Percentiles rank a stretch among this genome's conserved stretches.
Evolutionary conservation across 2,888 invertebrate species (phyloP).

Genomic region (Marasmarcha lunaedactyla): DNA sequence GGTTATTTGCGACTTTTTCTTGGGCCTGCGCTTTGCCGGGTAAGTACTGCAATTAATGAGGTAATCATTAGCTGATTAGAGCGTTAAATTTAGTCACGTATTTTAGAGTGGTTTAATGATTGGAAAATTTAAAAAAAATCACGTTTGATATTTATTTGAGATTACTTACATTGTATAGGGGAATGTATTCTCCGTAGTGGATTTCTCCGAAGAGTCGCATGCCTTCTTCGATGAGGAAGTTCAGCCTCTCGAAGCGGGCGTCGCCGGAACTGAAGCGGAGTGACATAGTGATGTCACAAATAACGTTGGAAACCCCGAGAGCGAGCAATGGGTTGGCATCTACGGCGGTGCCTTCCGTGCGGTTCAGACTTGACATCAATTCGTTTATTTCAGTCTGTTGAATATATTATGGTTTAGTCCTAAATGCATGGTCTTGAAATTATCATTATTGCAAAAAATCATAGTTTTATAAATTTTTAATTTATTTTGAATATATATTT

Average conservation of each 20-base stretch:
- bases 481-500: too few relatives aligned
- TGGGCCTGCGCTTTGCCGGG: constrained; percentile 74
- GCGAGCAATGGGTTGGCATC: constrained; percentile 83
- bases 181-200: constrained; percentile 86
- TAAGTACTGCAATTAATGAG: constrained; percentile 54
- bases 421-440: too few relatives aligned
- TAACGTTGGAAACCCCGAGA: constrained; percentile 89
- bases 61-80: constrained; percentile 1
- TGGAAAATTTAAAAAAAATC: too few relatives aligned
- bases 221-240: constrained; percentile 90
- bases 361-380: constrained; percentile 75
- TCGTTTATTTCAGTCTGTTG: constrained; percentile 80
- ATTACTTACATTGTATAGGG: constrained; percentile 73
- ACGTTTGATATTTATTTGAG: background rate
- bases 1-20: constrained; percentile 75
- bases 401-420: constrained; percentile 16
- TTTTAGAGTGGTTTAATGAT: too few relatives aligned
- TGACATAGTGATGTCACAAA: constrained; percentile 91
- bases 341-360: constrained; percentile 75
- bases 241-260: constrained; percentile 81
- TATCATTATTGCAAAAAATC: too few relatives aligned
- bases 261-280: constrained; percentile 86
- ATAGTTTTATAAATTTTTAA: too few relatives aligned
- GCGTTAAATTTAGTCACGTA: background rate
- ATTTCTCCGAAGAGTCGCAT: constrained; percentile 88